Base-by-base conservation (phyloP, 2,888 invertebrate genomes). In the Empis livida region DNA sequence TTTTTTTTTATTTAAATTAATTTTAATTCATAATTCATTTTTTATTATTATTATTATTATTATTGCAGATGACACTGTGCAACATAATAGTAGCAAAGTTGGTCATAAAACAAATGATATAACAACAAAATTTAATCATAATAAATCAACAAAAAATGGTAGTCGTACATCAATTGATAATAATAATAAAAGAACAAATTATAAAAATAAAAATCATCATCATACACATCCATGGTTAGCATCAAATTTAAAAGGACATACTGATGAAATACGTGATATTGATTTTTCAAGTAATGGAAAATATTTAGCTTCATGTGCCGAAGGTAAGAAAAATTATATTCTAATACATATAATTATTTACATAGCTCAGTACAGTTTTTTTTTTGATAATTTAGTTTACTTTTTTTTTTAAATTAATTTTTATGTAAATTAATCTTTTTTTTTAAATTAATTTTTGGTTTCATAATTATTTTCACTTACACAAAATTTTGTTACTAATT, bases 251-350 rank as follows among this genome's bases (percentile, higher is more conserved):
- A 91, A 90, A 67, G 89, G 88, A 13, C 91, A 92, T 65, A 81
- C 82, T 2, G 80, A 80, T 30, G 73, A 75, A 11, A 80, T 91
- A 42, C 71, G 82, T 16, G 81, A 84, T 59, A 77, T 90, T 67
- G 85, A 86, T 61, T 84, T 87, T 66, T 87, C 89, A 55, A 76
- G 82, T 50, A 90, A 89, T 69, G 88, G 86, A 55, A 92, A 90
- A 71, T 88, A 81, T 63, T 74, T 53, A 43, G 58, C 63, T 62
- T 61, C 61, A 58, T 56, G 55, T 55, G 55, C 49, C 55, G 61
- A 63, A 63, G 63, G 62, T 63, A 46, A 61, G 61, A 57, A 13
- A 44, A 37, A 37, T 13, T n/a, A n/a, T 37, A 15, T 15, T 14
- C 15, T n/a, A n/a, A n/a, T n/a, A 15, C 9, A 14, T 37, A 15